phyloP scores from a whole-genome alignment of 2,113 vertebrate genomes.

The Colius striatus region DNA sequence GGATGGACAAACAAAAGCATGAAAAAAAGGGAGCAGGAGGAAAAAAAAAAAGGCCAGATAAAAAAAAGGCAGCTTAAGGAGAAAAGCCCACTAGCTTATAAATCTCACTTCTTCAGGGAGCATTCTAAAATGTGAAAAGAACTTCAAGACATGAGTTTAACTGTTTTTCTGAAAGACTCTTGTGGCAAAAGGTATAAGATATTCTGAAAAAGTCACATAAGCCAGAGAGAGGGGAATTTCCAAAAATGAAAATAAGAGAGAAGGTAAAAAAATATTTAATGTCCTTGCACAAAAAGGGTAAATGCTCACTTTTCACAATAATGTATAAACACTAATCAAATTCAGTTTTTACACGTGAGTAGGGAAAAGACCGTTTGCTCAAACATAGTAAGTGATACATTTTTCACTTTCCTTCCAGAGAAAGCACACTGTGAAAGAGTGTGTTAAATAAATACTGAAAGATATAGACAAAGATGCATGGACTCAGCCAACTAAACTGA shows the following conservation, averaged over 20 bases:
- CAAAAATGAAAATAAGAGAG: no score
- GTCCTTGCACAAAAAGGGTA: not conserved
- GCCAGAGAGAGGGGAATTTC: not conserved
- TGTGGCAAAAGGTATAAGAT: not conserved
- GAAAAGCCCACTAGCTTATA: not conserved
- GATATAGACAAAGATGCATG: conserved; percentile 17
- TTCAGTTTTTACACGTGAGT: not conserved
- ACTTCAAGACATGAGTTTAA: not conserved
- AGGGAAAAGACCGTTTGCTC: not conserved
- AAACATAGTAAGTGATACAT: not conserved
- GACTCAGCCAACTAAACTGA: not conserved
- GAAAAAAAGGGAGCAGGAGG: not conserved
- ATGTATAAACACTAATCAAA: not conserved
- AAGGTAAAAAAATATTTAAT: not conserved
- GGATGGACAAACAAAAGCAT: not conserved
- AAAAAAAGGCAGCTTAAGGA: not conserved
- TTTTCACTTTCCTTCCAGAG: conserved; percentile 16
- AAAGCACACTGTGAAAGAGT: conserved; percentile 1
- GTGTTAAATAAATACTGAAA: conserved; percentile 61
- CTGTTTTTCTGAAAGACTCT: not conserved
- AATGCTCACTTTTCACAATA: not conserved
- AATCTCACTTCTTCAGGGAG: not conserved
- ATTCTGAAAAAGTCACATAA: not conserved
- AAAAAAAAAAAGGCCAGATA: not conserved
- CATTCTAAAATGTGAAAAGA: not conserved